Base-by-base conservation (phyloP, 2,113 vertebrate genomes). In the Rhadina sibilatrix region DNA sequence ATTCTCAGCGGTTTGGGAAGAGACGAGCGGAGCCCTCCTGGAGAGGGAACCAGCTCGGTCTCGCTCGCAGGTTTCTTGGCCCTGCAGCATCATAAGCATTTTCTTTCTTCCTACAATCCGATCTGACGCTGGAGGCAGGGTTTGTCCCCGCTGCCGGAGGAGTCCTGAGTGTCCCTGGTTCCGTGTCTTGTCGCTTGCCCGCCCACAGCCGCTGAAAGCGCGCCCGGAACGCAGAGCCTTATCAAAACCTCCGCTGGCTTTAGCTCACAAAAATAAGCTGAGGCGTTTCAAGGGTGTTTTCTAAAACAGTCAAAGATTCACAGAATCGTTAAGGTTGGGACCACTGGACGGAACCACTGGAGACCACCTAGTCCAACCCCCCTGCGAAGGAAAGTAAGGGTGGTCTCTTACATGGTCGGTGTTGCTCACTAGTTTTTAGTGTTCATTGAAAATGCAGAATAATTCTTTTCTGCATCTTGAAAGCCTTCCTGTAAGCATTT, bases 401-500 rank as follows among this genome's bases (percentile, higher is more conserved):
- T 2, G 4, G 12, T 24, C 25, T 44, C 10, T 27, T 10, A 18
- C 4, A 9, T 27, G 24, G 23, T 33, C 0, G 0, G 9, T 30
- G 16, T 12, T 2, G 3, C n/a, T 77, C 9, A 0, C 7, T 17
- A 2, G 7, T 10, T 35, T 35, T 8, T 10, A 33, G 15, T n/a
- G 64, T 25, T 22, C 24, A 6, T 1, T 37, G 10, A 20, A 44
- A 63, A 5, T 19, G 22, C 13, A 24, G 7, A 52, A 16, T 44
- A 33, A 33, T 14, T 35, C 10, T 5, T 0, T 54, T 68, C 24
- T 0, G 0, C 6, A 12, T 18, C n/a, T 10, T 23, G 25, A 33
- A 38, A 71, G 33, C 25, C 38, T 40, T 52, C n/a, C 24, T 17
- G 24, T 33, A 25, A 38, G 40, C 6, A 5, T 10, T n/a, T 33